These are phyloP conservation scores for Fringilla coelebs DNA, from an alignment of 2,797 vertebrate species.

Conservation along the genomic window DNA sequence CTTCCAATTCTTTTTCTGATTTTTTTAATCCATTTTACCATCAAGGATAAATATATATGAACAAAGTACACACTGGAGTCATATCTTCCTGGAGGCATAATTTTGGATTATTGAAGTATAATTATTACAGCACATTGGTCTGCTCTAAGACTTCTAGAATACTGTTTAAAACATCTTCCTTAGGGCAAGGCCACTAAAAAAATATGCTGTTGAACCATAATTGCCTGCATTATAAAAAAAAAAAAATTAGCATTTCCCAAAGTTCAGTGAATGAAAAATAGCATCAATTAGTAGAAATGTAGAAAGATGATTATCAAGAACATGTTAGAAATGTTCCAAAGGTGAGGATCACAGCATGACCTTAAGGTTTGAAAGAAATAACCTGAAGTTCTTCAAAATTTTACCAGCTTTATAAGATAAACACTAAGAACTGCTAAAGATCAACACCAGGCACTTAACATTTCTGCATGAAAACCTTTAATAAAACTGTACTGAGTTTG, in stretches of 20 bases:
- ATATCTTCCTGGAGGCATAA: conserved; percentile 32
- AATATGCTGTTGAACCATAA: background rate
- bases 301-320: background rate
- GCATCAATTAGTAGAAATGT: background rate
- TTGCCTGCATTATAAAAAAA: background rate
- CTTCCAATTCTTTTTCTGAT: background rate
- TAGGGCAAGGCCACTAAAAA: conserved; percentile 5
- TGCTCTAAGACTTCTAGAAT: background rate
- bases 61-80: conserved; percentile 37
- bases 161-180: background rate
- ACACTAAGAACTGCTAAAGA: background rate
- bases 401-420: background rate
- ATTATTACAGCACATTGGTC: background rate
- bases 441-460: background rate
- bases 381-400: background rate
- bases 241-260: background rate
- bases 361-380: background rate
- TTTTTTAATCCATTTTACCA: conserved; percentile 8
- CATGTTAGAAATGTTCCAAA: background rate
- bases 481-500: background rate
- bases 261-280: background rate
- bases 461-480: background rate
- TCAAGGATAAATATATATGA: conserved; percentile 46
- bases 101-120: conserved; percentile 50
- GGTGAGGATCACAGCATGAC: background rate